Evolutionary conservation across 2,797 vertebrate species (phyloP), one percentile per base, ranked within the genome.

Genomic region (Propithecus deckenii): DNA sequence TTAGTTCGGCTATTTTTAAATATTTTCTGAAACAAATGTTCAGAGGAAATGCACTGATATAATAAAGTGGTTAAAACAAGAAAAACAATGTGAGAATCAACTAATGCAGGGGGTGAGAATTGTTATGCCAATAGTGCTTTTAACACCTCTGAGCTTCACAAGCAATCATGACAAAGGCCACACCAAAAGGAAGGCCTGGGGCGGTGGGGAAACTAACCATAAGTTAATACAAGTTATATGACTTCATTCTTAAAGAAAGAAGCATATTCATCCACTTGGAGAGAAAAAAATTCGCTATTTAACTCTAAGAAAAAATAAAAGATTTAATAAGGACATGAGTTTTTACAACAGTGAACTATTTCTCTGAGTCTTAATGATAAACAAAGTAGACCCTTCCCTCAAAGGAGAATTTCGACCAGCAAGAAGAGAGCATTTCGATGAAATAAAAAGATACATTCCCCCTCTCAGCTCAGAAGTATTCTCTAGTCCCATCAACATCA

Each of bases 291-390:
- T 41, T 57, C 50, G 35, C 61, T 75, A 38, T 7, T 32, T 48
- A 88, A 76, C 30, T 55, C 63, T 20, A 59, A 91, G 55, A 32
- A 81, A 50, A 69, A 88, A 57, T 17, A 30, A 38, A 89, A 80
- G 30, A 17, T 18, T 76, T 25, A n/a, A 5, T 17, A 10, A 72
- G 61, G 69, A 89, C 86, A 48, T 14, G 7, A 18, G 38, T 92
- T 69, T 57, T 87, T 55, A 32, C 2, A 74, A 50, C 18, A 41
- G 32, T 14, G 38, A 85, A 48, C 32, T 61, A 12, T 85, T 86
- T 92, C 50, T 75, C 80, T 89, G 22, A 74, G n/a, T 59, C 48
- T 43, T 76, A 63, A 78, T 57, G 89, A 84, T 50, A 92, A 91
- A 92, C 83, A 75, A 92, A 81, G 41, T n/a, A 7, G 32, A 59